Evolutionary conservation across 2,888 invertebrate genomes (phyloP).

Genomic region (Lycophotia porphyrea): DNA sequence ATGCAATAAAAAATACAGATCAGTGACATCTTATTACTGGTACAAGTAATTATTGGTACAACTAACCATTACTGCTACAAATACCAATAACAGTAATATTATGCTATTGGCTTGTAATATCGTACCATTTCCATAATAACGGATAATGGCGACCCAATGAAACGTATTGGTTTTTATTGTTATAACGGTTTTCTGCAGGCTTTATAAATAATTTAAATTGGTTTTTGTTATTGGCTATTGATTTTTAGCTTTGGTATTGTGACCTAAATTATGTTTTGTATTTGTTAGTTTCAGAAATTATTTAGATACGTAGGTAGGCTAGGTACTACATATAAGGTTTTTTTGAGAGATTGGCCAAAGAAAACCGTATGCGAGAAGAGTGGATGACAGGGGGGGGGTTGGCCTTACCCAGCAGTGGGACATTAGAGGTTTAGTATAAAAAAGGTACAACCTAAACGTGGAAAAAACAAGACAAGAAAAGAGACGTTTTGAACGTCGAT

Average conservation of each 20-base stretch:
- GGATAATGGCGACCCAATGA: slow-evolving; percentile 55
- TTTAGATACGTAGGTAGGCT: neutral
- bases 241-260: slow-evolving; percentile 7
- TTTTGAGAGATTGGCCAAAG: neutral
- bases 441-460: neutral
- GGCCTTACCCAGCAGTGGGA: too few species aligned
- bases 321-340: neutral
- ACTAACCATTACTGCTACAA: slow-evolving; percentile 39
- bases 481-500: too few species aligned
- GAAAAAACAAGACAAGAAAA: too few species aligned
- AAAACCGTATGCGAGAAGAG: too few species aligned
- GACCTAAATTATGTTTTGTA: neutral
- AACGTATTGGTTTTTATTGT: slow-evolving; percentile 56
- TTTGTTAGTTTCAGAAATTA: neutral
- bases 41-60: slow-evolving; percentile 28
- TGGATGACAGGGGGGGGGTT: too few species aligned
- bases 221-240: slow-evolving; percentile 27
- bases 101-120: slow-evolving; percentile 36
- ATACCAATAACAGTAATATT: slow-evolving; percentile 53
- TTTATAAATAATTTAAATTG: slow-evolving; percentile 39
- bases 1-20: slow-evolving; percentile 36
- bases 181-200: slow-evolving; percentile 36
- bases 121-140: slow-evolving; percentile 54
- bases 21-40: slow-evolving; percentile 38
- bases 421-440: too few species aligned